Conservation (phyloP, 2,113 vertebrate species). For the Laticauda colubrina region DNA sequence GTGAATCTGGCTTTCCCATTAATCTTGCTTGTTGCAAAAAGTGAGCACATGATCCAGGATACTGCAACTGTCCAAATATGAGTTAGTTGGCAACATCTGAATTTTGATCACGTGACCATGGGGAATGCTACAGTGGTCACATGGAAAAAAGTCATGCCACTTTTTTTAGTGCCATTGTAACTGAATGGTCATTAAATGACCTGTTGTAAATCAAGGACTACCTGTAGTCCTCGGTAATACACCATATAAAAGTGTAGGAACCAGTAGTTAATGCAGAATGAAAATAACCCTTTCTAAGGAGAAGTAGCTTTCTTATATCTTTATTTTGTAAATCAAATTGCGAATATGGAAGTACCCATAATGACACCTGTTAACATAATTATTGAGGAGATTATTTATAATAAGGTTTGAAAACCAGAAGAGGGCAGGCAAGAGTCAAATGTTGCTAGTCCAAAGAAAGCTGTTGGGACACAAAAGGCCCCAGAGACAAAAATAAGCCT, state of each 20-base stretch:
- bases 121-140: too few species aligned
- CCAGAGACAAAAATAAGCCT: not conserved
- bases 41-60: too few species aligned
- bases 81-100: too few species aligned
- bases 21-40: too few species aligned
- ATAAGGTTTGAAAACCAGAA: constrained; percentile 14
- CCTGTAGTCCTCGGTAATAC: too few species aligned
- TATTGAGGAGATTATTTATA: not conserved
- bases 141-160: too few species aligned
- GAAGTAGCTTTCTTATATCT: not conserved
- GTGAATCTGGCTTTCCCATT: too few species aligned
- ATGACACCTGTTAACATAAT: not conserved
- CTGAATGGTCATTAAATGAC: too few species aligned
- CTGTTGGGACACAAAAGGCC: not conserved
- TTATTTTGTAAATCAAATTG: not conserved
- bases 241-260: not conserved
- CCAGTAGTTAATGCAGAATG: not conserved
- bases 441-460: not conserved
- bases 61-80: too few species aligned
- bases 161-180: too few species aligned
- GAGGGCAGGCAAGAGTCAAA: constrained; percentile 21
- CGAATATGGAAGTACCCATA: not conserved
- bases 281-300: not conserved
- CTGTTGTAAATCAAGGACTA: too few species aligned
- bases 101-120: too few species aligned